Conservation (phyloP, 2,113 vertebrate species). For the Sorex araneus region DNA sequence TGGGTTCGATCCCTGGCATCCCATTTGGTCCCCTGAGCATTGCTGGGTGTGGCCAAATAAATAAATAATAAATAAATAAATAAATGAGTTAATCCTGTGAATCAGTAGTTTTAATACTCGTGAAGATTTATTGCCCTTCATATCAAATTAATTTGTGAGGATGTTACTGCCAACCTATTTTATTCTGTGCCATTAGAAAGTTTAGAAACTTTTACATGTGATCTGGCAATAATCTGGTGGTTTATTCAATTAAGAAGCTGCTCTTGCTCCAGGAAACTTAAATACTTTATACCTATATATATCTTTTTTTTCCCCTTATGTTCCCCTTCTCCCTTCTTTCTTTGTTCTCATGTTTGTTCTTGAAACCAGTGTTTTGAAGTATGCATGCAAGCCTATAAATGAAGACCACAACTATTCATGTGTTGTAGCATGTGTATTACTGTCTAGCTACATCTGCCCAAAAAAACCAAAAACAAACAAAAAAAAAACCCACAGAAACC, state of each 20-base stretch:
- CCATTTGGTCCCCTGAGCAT: too few species aligned
- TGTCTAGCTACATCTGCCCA: slow-evolving; percentile 55
- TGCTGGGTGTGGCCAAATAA: too few species aligned
- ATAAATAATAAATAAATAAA: neutral
- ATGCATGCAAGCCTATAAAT: slow-evolving; percentile 55
- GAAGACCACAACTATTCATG: slow-evolving; percentile 53
- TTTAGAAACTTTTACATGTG: slow-evolving; percentile 27
- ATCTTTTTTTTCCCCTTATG: neutral
- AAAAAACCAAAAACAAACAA: neutral
- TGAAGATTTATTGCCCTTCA: slow-evolving; percentile 27
- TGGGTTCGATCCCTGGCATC: too few species aligned
- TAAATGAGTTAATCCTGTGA: slow-evolving; percentile 39
- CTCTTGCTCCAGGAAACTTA: slow-evolving; percentile 50
- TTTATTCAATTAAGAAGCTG: slow-evolving; percentile 46
- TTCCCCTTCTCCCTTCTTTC: slow-evolving; percentile 24
- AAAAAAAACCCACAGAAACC: neutral
- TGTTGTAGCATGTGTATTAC: slow-evolving; percentile 52
- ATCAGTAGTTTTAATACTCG: slow-evolving; percentile 52
- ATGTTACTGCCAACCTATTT: slow-evolving; percentile 21
- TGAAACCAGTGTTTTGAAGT: slow-evolving; percentile 65
- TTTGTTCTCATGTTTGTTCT: slow-evolving; percentile 57
- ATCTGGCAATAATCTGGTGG: slow-evolving; percentile 33
- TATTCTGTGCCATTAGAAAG: slow-evolving; percentile 47
- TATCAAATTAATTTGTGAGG: slow-evolving; percentile 34
- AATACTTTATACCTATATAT: neutral